Base-by-base conservation (phyloP, 2,888 invertebrate genomes). In the Lepidonotus clava region DNA sequence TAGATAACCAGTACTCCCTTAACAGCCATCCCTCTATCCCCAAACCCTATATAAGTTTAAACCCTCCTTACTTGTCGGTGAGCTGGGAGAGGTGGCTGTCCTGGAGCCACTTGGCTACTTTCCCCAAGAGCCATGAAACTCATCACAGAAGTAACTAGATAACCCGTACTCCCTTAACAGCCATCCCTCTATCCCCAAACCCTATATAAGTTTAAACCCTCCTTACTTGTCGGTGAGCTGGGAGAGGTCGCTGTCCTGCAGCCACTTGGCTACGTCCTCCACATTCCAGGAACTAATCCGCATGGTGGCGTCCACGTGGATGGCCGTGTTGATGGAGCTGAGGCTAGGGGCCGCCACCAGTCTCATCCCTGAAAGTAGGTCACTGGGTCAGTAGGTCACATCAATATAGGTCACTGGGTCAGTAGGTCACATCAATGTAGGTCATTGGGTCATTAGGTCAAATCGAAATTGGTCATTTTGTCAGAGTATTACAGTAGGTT, bases 211-310 rank as follows among this genome's bases (percentile, higher is more conserved):
- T 11, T 51, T 21, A 18, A 11, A 67, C n/a, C 14, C 40, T 83
- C 14, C 24, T 76, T 46, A 86, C 86, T 61, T 86, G 46, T 86
- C 86, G 56, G 36, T 11, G 28, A 71, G 76, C 36, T 5, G 8
- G 40, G n/a, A 1, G 1, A 87, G 86, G 21, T 53, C 86, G 40
- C 71, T 71, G 38, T 87, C 87, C 21, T 24, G 24, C 34, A 87
- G 77, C 86, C 86, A 87, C 24, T 86, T 56, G 21, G 67, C 28
- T 4, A 87, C 87, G 18, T 87, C 87, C 38, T 83, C 83, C 4
- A 46, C 53, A n/a, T 56, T 87, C 87, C 87, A 87, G 36, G 77
- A 77, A 41, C 77, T 77, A 41, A 77, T 77, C 8, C 77, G 77
- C 77, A 77, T 77, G 6, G 34, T 51, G 40, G 67, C 83, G 28